These are phyloP conservation scores for Agrotis clavis DNA, from an alignment of 2,888 invertebrate species.

Conservation along the genomic window DNA sequence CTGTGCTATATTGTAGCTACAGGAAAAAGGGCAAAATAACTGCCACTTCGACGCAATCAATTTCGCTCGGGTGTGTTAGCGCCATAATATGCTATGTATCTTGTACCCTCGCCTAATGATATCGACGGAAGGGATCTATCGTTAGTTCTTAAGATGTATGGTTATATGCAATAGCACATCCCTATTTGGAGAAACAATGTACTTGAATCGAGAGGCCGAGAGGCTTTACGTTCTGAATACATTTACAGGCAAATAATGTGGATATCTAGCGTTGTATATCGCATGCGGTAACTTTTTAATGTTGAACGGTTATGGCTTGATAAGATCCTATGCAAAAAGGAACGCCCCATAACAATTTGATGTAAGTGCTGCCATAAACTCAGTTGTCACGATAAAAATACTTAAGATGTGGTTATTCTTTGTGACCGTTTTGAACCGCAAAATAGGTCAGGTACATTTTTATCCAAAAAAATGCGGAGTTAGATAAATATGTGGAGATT, in stretches of 20 bases:
- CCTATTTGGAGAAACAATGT: conserved; percentile 33
- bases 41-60: conserved; percentile 36
- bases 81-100: conserved; percentile 48
- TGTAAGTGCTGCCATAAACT: conserved; percentile 12
- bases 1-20: conserved; percentile 41
- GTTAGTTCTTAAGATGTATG: conserved; percentile 35
- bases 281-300: neutral
- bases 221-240: conserved; percentile 28
- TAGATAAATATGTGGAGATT: conserved; percentile 22
- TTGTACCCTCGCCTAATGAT: conserved; percentile 46
- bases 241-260: conserved; percentile 18
- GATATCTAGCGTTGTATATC: conserved; percentile 3
- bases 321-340: neutral
- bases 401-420: conserved; percentile 17
- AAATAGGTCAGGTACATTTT: conserved; percentile 11
- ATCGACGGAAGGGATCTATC: conserved; percentile 44
- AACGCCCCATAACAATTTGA: conserved; percentile 10
- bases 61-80: conserved; percentile 28
- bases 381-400: conserved; percentile 16
- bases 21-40: conserved; percentile 46
- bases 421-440: conserved; percentile 17
- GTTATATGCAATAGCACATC: conserved; percentile 22
- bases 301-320: neutral
- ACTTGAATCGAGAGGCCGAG: conserved; percentile 24
- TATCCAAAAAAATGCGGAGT: neutral